Percentiles rank a stretch among this genome's conserved stretches.
phyloP scores from a whole-genome alignment of 2,113 vertebrate species.

The Neodon shergylaensis region DNA sequence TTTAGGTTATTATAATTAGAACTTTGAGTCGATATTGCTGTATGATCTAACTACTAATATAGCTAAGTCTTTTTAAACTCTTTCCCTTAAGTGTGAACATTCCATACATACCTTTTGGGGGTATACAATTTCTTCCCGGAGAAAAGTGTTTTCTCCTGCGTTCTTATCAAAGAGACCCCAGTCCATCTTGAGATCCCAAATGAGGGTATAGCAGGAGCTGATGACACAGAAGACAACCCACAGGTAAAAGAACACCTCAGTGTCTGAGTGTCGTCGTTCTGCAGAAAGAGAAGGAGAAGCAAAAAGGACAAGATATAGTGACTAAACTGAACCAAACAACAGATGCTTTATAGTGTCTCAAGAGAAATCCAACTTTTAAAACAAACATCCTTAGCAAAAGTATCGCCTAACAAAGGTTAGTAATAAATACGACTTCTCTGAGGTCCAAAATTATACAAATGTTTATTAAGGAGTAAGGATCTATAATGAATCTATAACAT shows the following conservation, averaged over 20 bases:
- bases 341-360: slow-evolving; percentile 2
- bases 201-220: slow-evolving; percentile 97
- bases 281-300: slow-evolving; percentile 78
- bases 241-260: slow-evolving; percentile 96
- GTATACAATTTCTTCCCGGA: slow-evolving; percentile 98
- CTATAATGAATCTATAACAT: slow-evolving; percentile 13
- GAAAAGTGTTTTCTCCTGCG: slow-evolving; percentile 98
- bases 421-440: background rate
- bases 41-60: slow-evolving; percentile 14
- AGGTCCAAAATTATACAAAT: slow-evolving; percentile 31
- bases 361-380: slow-evolving; percentile 31
- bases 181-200: slow-evolving; percentile 99
- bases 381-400: slow-evolving; percentile 2
- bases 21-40: background rate
- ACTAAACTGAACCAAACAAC: slow-evolving; percentile 9
- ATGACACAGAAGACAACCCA: slow-evolving; percentile 93
- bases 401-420: slow-evolving; percentile 31
- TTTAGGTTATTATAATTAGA: slow-evolving; percentile 29
- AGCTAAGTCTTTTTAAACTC: background rate
- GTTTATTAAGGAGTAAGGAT: slow-evolving; percentile 5
- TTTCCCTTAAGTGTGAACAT: background rate
- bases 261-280: slow-evolving; percentile 92
- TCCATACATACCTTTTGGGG: slow-evolving; percentile 94
- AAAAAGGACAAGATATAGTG: background rate
- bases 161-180: slow-evolving; percentile 99